Evolutionary conservation across 35 echinoderm and acorn worm species (phyloP).

Genomic region (Patiria miniata): DNA sequence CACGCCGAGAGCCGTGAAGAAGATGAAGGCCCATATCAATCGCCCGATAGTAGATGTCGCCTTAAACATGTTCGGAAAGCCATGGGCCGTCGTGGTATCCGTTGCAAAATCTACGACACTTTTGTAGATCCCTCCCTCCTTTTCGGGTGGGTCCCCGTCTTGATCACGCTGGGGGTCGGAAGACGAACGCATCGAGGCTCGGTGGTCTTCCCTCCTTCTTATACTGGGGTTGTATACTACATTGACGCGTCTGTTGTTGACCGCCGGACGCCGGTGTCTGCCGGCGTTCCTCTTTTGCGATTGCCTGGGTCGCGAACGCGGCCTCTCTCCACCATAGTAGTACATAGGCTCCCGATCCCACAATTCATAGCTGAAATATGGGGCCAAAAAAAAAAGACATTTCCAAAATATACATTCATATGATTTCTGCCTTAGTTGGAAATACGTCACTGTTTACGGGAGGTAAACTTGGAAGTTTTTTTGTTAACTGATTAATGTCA

Average conservation of each 20-base stretch:
- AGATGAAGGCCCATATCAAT: conserved; percentile 43
- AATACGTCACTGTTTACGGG: too few species aligned
- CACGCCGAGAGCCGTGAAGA: neutral
- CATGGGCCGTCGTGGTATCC: conserved; percentile 45
- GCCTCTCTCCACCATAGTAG: neutral
- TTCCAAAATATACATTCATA: too few species aligned
- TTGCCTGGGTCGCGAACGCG: neutral
- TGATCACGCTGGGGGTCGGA: too few species aligned
- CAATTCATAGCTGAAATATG: neutral
- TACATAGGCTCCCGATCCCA: neutral
- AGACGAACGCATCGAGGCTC: too few species aligned
- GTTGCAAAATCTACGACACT: conserved; percentile 4
- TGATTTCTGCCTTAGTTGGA: too few species aligned
- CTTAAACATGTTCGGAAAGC: conserved; percentile 36
- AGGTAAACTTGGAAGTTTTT: too few species aligned
- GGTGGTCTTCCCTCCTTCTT: too few species aligned
- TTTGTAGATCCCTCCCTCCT: neutral
- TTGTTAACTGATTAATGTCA: too few species aligned
- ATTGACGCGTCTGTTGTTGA: neutral
- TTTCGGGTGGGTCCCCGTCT: neutral
- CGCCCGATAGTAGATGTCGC: conserved; percentile 25
- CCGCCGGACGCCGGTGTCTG: neutral
- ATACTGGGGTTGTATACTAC: too few species aligned
- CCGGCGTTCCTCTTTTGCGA: neutral
- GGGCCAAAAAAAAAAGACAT: neutral